A percentile compares a stretch with the other conserved stretches of the same genome.
phyloP scores from a whole-genome alignment of 2,797 vertebrate species.

The Sandelia bainsii region DNA sequence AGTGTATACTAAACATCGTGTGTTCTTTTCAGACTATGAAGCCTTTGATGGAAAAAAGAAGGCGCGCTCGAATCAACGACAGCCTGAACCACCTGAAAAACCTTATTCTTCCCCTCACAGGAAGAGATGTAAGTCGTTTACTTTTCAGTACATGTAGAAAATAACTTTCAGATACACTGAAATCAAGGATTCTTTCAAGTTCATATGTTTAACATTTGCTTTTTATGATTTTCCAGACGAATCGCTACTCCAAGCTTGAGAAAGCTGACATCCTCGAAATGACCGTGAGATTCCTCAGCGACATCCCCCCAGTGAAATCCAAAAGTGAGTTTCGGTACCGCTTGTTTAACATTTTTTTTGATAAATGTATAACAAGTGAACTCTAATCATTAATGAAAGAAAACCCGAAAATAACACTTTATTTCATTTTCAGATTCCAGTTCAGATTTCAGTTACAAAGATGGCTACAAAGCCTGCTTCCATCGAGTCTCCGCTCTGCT shows the following conservation, averaged over 20 bases:
- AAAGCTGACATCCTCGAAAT: slow-evolving; percentile 93
- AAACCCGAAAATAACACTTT: slow-evolving; percentile 38
- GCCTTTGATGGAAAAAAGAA: slow-evolving; percentile 88
- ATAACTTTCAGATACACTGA: not conserved
- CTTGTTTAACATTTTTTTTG: not conserved
- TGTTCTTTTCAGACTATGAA: slow-evolving; percentile 85
- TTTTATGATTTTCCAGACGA: slow-evolving; percentile 75
- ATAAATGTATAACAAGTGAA: not conserved
- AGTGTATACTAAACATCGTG: slow-evolving; percentile 32
- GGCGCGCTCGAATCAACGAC: slow-evolving; percentile 91
- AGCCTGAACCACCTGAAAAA: slow-evolving; percentile 88
- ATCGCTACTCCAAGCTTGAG: slow-evolving; percentile 88
- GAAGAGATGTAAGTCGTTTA: slow-evolving; percentile 85
- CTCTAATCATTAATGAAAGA: not conserved
- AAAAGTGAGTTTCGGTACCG: slow-evolving; percentile 77
- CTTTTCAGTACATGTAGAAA: not conserved
- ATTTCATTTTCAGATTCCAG: slow-evolving; percentile 42
- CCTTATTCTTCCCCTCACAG: slow-evolving; percentile 89
- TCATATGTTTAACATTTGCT: slow-evolving; percentile 29
- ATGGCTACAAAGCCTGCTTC: slow-evolving; percentile 89
- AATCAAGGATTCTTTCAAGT: not conserved
- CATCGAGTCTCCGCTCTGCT: slow-evolving; percentile 84
- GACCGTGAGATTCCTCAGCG: slow-evolving; percentile 90
- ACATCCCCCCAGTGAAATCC: slow-evolving; percentile 70
- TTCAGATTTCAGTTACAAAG: slow-evolving; percentile 79